Conservation (phyloP, 2,888 invertebrate species). For the Spilosoma lubricipeda region DNA sequence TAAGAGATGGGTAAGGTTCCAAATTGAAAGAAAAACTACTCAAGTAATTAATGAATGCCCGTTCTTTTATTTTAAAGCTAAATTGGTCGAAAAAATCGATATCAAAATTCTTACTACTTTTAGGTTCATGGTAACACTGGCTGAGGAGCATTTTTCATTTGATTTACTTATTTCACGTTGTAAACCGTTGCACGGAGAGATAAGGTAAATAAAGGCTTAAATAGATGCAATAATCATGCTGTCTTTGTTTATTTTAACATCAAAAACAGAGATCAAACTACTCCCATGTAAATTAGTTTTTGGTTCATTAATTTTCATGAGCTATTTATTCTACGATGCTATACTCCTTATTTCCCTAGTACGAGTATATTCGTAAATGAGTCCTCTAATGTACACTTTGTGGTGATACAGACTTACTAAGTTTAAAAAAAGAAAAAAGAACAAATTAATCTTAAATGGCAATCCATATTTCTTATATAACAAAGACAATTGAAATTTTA, state of each 20-base stretch:
- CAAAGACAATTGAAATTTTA: too few species aligned
- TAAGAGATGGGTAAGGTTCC: background rate
- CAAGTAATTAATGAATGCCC: background rate
- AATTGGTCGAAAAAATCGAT: background rate
- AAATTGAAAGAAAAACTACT: background rate
- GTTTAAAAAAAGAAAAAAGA: too few species aligned
- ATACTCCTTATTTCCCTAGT: background rate
- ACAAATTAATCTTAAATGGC: too few species aligned
- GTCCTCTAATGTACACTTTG: too few species aligned
- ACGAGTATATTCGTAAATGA: too few species aligned
- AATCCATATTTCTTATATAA: too few species aligned
- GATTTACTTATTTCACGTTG: background rate
- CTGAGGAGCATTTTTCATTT: background rate
- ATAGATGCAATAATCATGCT: background rate
- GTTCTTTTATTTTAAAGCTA: background rate
- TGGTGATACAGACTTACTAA: too few species aligned
- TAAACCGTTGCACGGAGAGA: background rate
- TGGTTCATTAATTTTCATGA: conserved; percentile 14
- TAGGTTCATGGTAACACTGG: background rate
- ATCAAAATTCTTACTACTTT: background rate
- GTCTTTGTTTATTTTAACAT: background rate
- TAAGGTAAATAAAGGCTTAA: background rate
- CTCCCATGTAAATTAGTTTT: conserved; percentile 3
- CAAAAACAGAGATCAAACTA: background rate
- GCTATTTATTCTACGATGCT: background rate